A percentile compares a stretch with the other conserved stretches of the same genome.
These are phyloP conservation scores for Heliconius nattereri DNA, from an alignment of 1,140 invertebrate genomes.

Conservation along the genomic window DNA sequence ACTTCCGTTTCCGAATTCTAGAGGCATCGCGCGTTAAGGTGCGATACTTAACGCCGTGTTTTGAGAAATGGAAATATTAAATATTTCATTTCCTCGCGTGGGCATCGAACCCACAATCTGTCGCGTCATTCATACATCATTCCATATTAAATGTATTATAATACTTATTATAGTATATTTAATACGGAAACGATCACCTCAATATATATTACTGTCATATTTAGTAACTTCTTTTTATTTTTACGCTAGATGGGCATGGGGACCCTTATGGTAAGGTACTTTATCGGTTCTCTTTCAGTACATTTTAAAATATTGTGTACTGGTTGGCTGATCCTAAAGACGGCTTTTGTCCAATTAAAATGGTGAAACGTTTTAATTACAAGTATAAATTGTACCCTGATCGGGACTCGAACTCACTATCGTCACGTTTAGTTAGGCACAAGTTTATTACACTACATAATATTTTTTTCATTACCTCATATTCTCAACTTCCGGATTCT, in stretches of 20 bases:
- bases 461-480: background rate
- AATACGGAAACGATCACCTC: no score
- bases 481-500: background rate
- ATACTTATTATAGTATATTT: no score
- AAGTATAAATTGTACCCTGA: background rate
- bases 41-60: no score
- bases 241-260: background rate
- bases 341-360: slow-evolving; percentile 7
- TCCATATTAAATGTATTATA: no score
- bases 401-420: background rate
- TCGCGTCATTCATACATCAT: background rate
- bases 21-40: no score
- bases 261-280: background rate
- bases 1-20: no score
- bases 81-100: background rate
- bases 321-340: background rate
- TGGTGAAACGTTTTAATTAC: background rate
- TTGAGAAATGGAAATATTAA: background rate
- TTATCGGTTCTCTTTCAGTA: background rate
- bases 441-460: background rate
- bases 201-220: background rate
- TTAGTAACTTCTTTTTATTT: background rate
- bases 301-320: background rate
- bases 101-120: background rate
- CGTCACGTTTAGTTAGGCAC: background rate